Conservation (phyloP, 2,797 vertebrate genomes). For the Pagetopsis macropterus region DNA sequence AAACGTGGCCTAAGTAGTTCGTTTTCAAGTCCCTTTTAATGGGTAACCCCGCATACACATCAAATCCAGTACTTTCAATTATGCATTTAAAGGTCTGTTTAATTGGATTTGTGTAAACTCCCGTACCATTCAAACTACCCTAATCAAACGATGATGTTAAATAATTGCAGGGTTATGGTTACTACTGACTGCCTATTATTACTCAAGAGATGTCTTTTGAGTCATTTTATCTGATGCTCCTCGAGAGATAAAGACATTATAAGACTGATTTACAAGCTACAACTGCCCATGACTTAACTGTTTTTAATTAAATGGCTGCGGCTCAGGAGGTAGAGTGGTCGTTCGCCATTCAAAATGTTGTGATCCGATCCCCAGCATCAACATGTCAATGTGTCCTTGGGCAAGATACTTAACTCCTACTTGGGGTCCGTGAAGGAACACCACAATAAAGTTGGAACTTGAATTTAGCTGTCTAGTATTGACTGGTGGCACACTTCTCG, state of each 20-base stretch:
- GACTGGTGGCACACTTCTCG: slow-evolving; percentile 10
- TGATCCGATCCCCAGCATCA: no score
- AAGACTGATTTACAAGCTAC: not conserved
- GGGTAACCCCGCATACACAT: not conserved
- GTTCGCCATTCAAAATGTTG: no score
- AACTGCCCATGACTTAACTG: not conserved
- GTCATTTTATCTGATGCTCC: not conserved
- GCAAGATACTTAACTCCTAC: no score
- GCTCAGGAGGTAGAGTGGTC: no score
- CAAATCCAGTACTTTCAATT: not conserved
- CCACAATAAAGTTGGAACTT: no score
- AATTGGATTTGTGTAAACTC: not conserved
- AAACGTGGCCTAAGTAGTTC: not conserved
- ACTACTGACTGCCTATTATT: no score
- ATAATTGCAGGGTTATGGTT: no score
- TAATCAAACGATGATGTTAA: no score
- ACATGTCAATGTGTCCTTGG: no score
- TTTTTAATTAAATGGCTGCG: not conserved
- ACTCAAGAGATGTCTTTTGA: not conserved
- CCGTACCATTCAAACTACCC: no score
- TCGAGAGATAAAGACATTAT: not conserved
- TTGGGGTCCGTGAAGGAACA: no score
- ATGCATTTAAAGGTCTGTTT: not conserved
- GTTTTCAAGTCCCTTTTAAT: not conserved
- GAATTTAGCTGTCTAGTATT: slow-evolving; percentile 27